Percentiles rank a stretch among this genome's conserved stretches.
Conservation (phyloP, 2,888 invertebrate species). For the Drosophila affinis region DNA sequence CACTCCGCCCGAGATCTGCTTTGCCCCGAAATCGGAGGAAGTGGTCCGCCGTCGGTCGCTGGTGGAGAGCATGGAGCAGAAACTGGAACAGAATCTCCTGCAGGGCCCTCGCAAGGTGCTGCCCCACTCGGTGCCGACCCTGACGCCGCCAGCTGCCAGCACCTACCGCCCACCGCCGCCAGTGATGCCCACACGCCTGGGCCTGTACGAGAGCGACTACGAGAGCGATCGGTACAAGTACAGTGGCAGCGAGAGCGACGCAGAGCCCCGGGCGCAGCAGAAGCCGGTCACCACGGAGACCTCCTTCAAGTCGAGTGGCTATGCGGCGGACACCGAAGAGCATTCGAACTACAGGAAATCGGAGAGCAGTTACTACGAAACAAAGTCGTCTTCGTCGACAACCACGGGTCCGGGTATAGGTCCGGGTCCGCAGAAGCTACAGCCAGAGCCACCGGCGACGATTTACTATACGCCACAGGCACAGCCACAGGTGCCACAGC, state of each 20-base stretch:
- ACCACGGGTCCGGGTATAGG: neutral
- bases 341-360: slow-evolving; percentile 84
- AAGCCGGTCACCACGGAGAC: slow-evolving; percentile 69
- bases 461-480: slow-evolving; percentile 60
- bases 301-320: slow-evolving; percentile 85
- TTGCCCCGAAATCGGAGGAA: slow-evolving; percentile 84
- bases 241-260: slow-evolving; percentile 87
- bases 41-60: slow-evolving; percentile 85
- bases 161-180: slow-evolving; percentile 85
- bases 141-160: slow-evolving; percentile 84
- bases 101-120: slow-evolving; percentile 85
- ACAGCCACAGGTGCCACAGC: slow-evolving; percentile 14
- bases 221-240: slow-evolving; percentile 89
- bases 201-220: slow-evolving; percentile 87
- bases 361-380: slow-evolving; percentile 81
- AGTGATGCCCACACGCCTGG: slow-evolving; percentile 86
- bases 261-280: slow-evolving; percentile 84
- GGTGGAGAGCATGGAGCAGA: slow-evolving; percentile 86
- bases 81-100: slow-evolving; percentile 85
- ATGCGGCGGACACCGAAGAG: slow-evolving; percentile 89
- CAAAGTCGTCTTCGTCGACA: slow-evolving; percentile 58
- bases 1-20: slow-evolving; percentile 88
- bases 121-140: slow-evolving; percentile 85
- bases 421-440: too few species aligned
- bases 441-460: slow-evolving; percentile 71